Conservation (phyloP, 2,113 vertebrate species). For the Blennius ocellaris region DNA sequence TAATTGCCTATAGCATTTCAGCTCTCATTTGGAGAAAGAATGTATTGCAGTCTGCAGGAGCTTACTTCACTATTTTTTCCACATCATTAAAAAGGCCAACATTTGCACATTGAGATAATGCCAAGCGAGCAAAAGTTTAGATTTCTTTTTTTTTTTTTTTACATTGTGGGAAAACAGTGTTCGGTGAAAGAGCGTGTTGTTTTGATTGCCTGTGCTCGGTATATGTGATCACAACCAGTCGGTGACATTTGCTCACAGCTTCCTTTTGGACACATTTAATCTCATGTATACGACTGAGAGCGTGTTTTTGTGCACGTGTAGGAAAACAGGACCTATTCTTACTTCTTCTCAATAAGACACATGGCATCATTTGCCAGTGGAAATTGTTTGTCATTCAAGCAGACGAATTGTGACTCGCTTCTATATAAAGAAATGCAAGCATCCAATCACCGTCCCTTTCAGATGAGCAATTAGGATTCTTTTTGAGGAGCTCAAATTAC, state of each 20-base stretch:
- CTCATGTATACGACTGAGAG: slow-evolving; percentile 10
- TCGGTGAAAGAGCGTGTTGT: slow-evolving; percentile 1
- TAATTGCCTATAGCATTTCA: slow-evolving; percentile 78
- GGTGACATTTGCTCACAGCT: slow-evolving; percentile 2
- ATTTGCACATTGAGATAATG: slow-evolving; percentile 50
- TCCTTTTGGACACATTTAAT: slow-evolving; percentile 8
- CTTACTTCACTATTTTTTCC: slow-evolving; percentile 43
- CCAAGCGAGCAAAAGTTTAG: slow-evolving; percentile 46
- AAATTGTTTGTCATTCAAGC: slow-evolving; percentile 71
- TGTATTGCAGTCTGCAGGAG: slow-evolving; percentile 56
- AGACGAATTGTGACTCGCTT: slow-evolving; percentile 63
- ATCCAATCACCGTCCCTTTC: slow-evolving; percentile 72
- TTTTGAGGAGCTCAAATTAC: slow-evolving; percentile 69
- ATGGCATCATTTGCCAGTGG: slow-evolving; percentile 60
- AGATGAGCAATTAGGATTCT: slow-evolving; percentile 72
- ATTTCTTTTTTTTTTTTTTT: slow-evolving; percentile 7
- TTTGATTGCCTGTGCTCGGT: slow-evolving; percentile 30
- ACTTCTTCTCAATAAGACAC: slow-evolving; percentile 37
- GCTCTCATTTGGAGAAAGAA: slow-evolving; percentile 50
- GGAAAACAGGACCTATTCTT: slow-evolving; percentile 62
- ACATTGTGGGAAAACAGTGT: slow-evolving; percentile 10
- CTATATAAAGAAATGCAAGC: slow-evolving; percentile 70
- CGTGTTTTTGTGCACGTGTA: slow-evolving; percentile 43
- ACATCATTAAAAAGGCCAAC: slow-evolving; percentile 57
- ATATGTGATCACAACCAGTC: slow-evolving; percentile 13